These are phyloP conservation scores for Ostrea edulis DNA, from an alignment of 1,140 invertebrate species.

Conservation along the genomic window DNA sequence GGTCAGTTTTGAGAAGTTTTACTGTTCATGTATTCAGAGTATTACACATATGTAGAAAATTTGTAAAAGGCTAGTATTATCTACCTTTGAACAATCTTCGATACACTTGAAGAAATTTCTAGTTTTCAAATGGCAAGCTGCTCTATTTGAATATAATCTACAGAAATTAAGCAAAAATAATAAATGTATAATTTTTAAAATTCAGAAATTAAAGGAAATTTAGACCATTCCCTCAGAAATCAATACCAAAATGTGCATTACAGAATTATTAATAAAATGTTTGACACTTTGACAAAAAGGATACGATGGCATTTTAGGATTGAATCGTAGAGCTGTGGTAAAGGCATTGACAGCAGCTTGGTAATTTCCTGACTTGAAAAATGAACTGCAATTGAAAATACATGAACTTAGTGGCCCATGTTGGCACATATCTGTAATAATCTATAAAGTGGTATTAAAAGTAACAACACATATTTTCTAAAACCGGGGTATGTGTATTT, in stretches of 20 bases:
- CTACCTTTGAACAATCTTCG: conserved; percentile 84
- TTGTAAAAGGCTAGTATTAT: too few relatives aligned
- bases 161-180: conserved; percentile 62
- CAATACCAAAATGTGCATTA: not conserved
- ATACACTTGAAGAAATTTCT: conserved; percentile 87
- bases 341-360: conserved; percentile 90
- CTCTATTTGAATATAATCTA: conserved; percentile 87
- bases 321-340: conserved; percentile 87
- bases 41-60: too few relatives aligned
- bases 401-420: not conserved
- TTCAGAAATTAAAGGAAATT: too few relatives aligned
- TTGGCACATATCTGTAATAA: not conserved
- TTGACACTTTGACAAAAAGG: conserved; percentile 62
- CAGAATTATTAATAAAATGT: not conserved
- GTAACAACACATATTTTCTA: too few relatives aligned
- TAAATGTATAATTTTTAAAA: too few relatives aligned
- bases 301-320: conserved; percentile 84
- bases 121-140: conserved; percentile 87
- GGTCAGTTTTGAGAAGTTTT: too few relatives aligned
- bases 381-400: conserved; percentile 81
- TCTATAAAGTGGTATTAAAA: too few relatives aligned
- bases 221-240: too few relatives aligned
- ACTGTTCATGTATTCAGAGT: too few relatives aligned
- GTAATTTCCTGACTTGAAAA: conserved; percentile 87
- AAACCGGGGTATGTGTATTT: too few relatives aligned